Conservation (phyloP, 2,888 invertebrate species). For the Pristionchus fissidentatus region DNA sequence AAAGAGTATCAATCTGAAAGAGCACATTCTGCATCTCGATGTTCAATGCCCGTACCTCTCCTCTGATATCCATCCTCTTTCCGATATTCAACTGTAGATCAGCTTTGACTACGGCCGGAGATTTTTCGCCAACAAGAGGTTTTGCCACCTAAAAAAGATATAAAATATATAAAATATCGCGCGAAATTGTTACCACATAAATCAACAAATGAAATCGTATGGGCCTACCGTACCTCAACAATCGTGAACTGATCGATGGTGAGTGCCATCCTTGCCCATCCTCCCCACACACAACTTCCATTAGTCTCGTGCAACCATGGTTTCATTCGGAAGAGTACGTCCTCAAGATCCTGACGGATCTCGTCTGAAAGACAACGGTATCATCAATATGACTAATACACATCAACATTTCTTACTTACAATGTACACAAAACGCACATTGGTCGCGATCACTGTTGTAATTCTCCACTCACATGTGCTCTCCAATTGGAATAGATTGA, state of each 20-base stretch:
- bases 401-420: not conserved
- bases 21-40: too few species aligned
- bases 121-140: conserved; percentile 85
- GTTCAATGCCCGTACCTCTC: conserved; percentile 89
- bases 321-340: conserved; percentile 92
- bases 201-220: not conserved
- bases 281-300: conserved; percentile 86
- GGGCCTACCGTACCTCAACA: conserved; percentile 82
- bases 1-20: not conserved
- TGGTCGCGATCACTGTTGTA: not conserved
- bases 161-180: too few species aligned
- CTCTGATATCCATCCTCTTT: conserved; percentile 90
- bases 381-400: not conserved
- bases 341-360: conserved; percentile 97
- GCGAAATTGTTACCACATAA: not conserved
- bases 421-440: not conserved
- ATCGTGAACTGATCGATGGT: conserved; percentile 92
- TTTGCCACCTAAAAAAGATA: conserved; percentile 78
- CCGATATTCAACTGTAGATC: conserved; percentile 94
- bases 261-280: conserved; percentile 99
- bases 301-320: conserved; percentile 84
- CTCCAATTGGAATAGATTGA: conserved; percentile 95
- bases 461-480: conserved; percentile 86
- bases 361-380: conserved; percentile 91
- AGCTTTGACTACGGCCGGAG: conserved; percentile 94